Conservation (phyloP, 2,113 vertebrate genomes). For the Tichodroma muraria region DNA sequence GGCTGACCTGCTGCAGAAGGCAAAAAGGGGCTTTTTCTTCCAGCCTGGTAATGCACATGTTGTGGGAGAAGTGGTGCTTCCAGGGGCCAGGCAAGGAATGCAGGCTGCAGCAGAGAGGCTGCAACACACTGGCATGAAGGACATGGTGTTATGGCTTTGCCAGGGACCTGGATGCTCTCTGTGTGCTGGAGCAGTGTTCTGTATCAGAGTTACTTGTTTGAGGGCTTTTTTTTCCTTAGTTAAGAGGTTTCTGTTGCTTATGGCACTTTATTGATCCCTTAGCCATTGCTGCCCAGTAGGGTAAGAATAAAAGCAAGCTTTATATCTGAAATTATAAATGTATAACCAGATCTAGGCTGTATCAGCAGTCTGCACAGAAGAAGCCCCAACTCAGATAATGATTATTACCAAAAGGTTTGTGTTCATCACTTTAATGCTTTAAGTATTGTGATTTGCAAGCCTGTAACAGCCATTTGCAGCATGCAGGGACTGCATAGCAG, state of each 20-base stretch:
- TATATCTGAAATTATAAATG: not conserved
- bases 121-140: not conserved
- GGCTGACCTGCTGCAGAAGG: not conserved
- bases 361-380: not conserved
- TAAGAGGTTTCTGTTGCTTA: not conserved
- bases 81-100: not conserved
- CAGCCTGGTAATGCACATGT: fast-evolving
- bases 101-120: not conserved
- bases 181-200: not conserved
- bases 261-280: not conserved
- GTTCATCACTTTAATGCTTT: not conserved
- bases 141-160: fast-evolving
- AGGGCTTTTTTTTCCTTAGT: not conserved
- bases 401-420: not conserved
- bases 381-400: fast-evolving
- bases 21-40: not conserved
- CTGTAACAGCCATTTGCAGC: not conserved
- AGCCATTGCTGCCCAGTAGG: not conserved
- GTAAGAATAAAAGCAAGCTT: not conserved
- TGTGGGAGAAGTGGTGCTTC: not conserved
- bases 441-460: not conserved
- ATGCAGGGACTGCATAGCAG: fast-evolving
- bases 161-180: fast-evolving
- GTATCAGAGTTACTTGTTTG: not conserved
- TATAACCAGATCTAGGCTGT: not conserved